phyloP scores from a whole-genome alignment of 2,888 invertebrate genomes.

The Stratiomys singularior region DNA sequence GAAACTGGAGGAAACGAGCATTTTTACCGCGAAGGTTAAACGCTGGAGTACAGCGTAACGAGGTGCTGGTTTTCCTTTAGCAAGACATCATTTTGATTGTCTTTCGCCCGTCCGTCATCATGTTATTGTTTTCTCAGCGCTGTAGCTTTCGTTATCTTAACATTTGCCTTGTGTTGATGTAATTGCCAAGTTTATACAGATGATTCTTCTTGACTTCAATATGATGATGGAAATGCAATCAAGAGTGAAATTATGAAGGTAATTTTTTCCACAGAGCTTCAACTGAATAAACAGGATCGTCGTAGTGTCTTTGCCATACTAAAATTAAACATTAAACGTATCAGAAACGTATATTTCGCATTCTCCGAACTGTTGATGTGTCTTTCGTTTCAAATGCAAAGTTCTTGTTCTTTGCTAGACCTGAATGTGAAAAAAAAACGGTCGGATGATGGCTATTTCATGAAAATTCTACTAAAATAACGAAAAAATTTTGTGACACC shows the following conservation, averaged over 20 bases:
- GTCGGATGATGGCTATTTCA: too few relatives aligned
- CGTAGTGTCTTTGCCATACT: too few relatives aligned
- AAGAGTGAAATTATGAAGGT: conserved; percentile 43
- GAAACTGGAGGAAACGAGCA: not conserved
- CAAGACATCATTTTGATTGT: conserved; percentile 39
- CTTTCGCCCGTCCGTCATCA: conserved; percentile 41
- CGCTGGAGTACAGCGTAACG: not conserved
- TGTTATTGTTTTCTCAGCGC: conserved; percentile 38
- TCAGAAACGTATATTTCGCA: too few relatives aligned
- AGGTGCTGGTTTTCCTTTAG: not conserved
- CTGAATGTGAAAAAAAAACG: too few relatives aligned
- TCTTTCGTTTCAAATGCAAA: too few relatives aligned
- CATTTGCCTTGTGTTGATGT: conserved; percentile 39
- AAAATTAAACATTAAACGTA: too few relatives aligned
- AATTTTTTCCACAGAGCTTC: too few relatives aligned
- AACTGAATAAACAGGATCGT: too few relatives aligned
- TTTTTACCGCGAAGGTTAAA: conserved; percentile 17
- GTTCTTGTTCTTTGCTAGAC: too few relatives aligned
- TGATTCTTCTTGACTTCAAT: conserved; percentile 34
- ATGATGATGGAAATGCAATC: conserved; percentile 37
- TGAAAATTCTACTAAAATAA: too few relatives aligned
- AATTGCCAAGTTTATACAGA: conserved; percentile 45
- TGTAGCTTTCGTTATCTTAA: conserved; percentile 37
- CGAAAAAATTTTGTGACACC: too few relatives aligned
- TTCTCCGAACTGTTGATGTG: too few relatives aligned